A percentile compares a stretch with the other conserved stretches of the same genome.
phyloP scores from a whole-genome alignment of 2,888 invertebrate species.

The Diarsia brunnea region DNA sequence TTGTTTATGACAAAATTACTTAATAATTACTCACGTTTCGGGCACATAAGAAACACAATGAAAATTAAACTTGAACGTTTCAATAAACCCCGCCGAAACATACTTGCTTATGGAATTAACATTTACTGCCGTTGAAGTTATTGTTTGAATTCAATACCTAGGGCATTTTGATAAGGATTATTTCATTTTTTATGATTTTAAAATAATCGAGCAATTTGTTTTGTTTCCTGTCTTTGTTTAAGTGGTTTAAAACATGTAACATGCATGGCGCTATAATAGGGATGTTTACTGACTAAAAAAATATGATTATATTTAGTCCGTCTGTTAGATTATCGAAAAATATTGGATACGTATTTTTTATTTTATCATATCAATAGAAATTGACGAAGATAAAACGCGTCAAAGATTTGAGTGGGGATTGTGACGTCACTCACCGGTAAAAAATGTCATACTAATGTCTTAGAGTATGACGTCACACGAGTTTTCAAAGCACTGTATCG shows the following conservation, averaged over 20 bases:
- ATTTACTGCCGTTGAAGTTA: conserved; percentile 18
- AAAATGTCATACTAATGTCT: no score
- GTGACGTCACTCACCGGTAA: no score
- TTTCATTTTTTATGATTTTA: conserved; percentile 26
- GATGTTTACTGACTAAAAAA: no score
- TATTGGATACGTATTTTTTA: no score
- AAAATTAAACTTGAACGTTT: conserved; percentile 57
- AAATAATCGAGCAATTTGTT: conserved; percentile 21
- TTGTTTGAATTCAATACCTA: conserved; percentile 37
- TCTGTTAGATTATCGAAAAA: no score
- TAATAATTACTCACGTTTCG: conserved; percentile 59
- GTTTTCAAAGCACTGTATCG: no score
- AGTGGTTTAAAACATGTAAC: conserved; percentile 1
- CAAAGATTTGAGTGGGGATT: no score
- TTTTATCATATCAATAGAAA: no score
- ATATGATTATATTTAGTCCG: no score
- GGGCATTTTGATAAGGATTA: conserved; percentile 43
- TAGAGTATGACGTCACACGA: no score
- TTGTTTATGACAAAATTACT: background rate
- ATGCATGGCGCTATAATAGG: background rate
- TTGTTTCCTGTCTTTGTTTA: conserved; percentile 17
- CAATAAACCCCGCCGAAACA: conserved; percentile 46
- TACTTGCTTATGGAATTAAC: conserved; percentile 46
- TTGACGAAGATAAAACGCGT: no score
- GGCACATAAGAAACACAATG: conserved; percentile 62